Conservation (phyloP, 1,140 invertebrate genomes). For the Musca domestica region DNA sequence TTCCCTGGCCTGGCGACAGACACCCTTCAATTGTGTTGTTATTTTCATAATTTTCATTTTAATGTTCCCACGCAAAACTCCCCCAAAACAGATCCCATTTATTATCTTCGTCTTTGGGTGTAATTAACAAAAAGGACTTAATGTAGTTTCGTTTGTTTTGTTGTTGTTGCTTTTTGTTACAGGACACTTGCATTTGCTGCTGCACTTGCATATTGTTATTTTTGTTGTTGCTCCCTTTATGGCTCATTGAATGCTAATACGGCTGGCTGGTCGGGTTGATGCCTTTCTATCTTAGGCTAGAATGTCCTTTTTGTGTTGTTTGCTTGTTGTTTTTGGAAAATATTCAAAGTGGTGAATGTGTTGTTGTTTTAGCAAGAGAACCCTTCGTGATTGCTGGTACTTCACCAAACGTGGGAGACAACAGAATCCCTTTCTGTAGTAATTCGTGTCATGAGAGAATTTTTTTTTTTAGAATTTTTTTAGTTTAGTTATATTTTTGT, state of each 20-base stretch:
- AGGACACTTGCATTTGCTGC: background rate
- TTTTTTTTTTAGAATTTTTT: too few relatives aligned
- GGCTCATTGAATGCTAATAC: background rate
- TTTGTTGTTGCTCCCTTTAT: background rate
- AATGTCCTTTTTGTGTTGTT: too few relatives aligned
- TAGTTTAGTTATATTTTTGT: too few relatives aligned
- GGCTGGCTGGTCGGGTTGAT: background rate
- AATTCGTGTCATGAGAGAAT: too few relatives aligned
- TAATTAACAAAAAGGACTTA: conserved; percentile 9
- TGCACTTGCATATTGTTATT: background rate
- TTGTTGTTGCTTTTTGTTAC: too few relatives aligned
- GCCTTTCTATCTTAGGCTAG: too few relatives aligned
- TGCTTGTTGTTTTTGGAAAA: too few relatives aligned
- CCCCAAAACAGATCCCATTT: background rate
- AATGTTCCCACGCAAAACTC: conserved; percentile 5
- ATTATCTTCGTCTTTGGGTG: background rate
- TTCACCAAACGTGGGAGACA: background rate
- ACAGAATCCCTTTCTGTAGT: too few relatives aligned
- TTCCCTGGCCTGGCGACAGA: background rate
- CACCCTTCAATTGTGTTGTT: background rate
- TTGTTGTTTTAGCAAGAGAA: background rate
- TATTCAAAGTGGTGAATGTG: conserved; percentile 1
- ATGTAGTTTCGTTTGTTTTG: too few relatives aligned
- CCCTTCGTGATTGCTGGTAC: conserved; percentile 1
- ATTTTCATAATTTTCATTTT: background rate